These are phyloP conservation scores for Dromas ardeola DNA, from an alignment of 2,113 vertebrate genomes.

Conservation along the genomic window DNA sequence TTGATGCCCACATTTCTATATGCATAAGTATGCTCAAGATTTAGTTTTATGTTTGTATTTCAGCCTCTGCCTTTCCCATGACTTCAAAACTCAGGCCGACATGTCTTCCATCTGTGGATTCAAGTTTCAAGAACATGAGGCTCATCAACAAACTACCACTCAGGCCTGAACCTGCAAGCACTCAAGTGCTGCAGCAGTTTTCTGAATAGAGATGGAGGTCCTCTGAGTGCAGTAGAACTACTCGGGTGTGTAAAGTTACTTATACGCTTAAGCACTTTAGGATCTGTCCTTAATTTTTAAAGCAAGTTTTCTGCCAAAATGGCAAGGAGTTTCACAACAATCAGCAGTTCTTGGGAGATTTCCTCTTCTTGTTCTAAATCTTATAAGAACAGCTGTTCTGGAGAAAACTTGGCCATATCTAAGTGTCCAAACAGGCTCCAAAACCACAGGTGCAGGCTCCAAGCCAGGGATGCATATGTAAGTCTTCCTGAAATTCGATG, in stretches of 20 bases:
- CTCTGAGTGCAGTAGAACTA: neutral
- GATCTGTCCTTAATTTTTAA: constrained; percentile 40
- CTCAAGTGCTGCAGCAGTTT: constrained; percentile 5
- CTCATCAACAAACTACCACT: neutral
- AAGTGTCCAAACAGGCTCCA: constrained; percentile 34
- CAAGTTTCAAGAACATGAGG: neutral
- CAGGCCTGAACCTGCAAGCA: neutral
- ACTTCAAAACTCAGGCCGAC: neutral
- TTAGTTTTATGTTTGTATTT: neutral
- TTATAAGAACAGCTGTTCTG: constrained; percentile 44
- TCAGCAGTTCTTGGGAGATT: constrained; percentile 58
- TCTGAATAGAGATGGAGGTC: neutral
- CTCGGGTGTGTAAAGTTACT: constrained; percentile 23
- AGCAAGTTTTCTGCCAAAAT: constrained; percentile 49
- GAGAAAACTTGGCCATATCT: constrained; percentile 46
- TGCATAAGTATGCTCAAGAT: neutral
- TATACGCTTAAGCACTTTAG: neutral
- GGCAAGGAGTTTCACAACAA: constrained; percentile 45
- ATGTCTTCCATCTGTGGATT: neutral
- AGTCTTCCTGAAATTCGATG: constrained; percentile 6
- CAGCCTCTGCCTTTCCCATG: neutral
- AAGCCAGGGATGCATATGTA: constrained; percentile 30
- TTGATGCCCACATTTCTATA: neutral
- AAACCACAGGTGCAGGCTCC: constrained; percentile 57
- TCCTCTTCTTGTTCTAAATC: constrained; percentile 58